phyloP scores from a whole-genome alignment of 2,888 invertebrate species.

The Ditula angustiorana region DNA sequence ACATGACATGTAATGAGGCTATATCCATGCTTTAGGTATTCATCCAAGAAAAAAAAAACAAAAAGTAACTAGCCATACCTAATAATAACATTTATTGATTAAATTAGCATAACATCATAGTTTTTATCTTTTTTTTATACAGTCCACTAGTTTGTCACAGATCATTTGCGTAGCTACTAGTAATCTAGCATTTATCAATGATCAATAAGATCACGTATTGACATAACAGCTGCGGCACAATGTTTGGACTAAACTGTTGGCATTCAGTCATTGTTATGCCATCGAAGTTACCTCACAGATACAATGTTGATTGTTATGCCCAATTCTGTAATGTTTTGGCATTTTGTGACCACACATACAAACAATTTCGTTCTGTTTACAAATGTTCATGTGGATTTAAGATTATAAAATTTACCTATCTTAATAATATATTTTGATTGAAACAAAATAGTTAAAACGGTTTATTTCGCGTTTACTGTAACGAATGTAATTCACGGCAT shows the following conservation, averaged over 20 bases:
- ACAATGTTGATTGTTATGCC: constrained; percentile 34
- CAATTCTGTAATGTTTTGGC: constrained; percentile 36
- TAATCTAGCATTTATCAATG: constrained; percentile 6
- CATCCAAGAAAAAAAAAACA: too few species aligned
- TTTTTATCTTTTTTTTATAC: too few species aligned
- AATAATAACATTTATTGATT: too few species aligned
- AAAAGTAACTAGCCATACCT: too few species aligned
- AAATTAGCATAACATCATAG: too few species aligned
- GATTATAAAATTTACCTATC: not conserved
- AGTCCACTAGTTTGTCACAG: too few species aligned
- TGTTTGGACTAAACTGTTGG: constrained; percentile 26
- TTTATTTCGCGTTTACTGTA: too few species aligned
- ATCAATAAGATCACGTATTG: constrained; percentile 22
- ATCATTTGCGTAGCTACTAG: not conserved
- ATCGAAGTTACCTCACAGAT: constrained; percentile 24
- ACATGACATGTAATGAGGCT: too few species aligned
- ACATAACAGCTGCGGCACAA: constrained; percentile 24
- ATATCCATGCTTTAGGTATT: too few species aligned
- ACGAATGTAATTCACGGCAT: too few species aligned
- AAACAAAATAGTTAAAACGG: too few species aligned
- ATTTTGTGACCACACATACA: constrained; percentile 22
- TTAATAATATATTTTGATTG: not conserved
- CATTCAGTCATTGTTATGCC: constrained; percentile 35
- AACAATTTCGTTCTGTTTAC: constrained; percentile 25
- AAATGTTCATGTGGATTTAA: constrained; percentile 16